Conservation (phyloP, 2,113 vertebrate species). For the Glaucidium brasilianum region DNA sequence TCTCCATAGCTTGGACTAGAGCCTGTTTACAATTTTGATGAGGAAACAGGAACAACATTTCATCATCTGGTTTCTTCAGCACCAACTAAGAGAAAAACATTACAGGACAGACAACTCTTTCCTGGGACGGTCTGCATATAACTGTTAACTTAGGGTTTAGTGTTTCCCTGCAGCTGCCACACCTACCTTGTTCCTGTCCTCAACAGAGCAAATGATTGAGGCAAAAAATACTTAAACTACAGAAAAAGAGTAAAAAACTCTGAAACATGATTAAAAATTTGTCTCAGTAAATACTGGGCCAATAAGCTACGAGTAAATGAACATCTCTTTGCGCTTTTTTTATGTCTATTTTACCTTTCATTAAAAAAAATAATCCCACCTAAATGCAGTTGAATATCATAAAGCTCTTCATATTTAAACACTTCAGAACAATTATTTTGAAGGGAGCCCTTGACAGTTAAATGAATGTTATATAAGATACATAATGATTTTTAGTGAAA, state of each 20-base stretch:
- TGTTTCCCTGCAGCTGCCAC: background rate
- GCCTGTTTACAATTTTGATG: background rate
- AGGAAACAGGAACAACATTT: background rate
- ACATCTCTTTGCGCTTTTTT: slow-evolving; percentile 19
- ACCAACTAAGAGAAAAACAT: background rate
- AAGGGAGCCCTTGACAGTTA: slow-evolving; percentile 60
- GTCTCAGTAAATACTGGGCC: background rate
- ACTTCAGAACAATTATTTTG: slow-evolving; percentile 67
- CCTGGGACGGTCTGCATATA: background rate
- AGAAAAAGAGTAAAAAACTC: background rate
- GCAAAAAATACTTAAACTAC: background rate
- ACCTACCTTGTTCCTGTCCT: background rate
- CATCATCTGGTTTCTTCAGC: background rate
- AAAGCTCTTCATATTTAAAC: slow-evolving; percentile 65
- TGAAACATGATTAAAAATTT: slow-evolving; percentile 8
- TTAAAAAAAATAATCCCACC: slow-evolving; percentile 47
- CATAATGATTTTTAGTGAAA: slow-evolving; percentile 64
- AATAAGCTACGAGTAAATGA: slow-evolving; percentile 25
- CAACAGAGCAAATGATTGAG: background rate
- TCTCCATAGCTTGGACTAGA: background rate
- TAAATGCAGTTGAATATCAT: slow-evolving; percentile 48
- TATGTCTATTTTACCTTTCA: slow-evolving; percentile 57
- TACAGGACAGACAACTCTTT: background rate
- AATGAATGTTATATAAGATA: slow-evolving; percentile 66
- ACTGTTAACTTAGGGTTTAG: background rate